These are phyloP conservation scores for Furnarius figulus DNA, from an alignment of 2,113 vertebrate genomes.

Conservation along the genomic window DNA sequence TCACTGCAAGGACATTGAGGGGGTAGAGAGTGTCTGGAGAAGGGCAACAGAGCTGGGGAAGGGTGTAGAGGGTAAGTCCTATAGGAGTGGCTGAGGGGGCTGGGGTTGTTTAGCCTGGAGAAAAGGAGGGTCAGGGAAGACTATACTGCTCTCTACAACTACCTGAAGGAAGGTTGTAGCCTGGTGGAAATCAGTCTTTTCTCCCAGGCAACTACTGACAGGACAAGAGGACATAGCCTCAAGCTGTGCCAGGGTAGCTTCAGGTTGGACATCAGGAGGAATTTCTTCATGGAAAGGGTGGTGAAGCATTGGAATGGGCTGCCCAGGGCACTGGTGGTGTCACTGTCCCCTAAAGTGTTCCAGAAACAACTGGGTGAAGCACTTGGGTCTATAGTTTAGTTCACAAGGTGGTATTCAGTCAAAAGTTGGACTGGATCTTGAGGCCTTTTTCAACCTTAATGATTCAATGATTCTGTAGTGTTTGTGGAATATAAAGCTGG, in stretches of 20 bases:
- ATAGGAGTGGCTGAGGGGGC: not conserved
- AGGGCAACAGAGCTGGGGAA: not conserved
- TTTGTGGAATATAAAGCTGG: not conserved
- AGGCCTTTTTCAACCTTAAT: not conserved
- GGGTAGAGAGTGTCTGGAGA: not conserved
- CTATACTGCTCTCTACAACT: not conserved
- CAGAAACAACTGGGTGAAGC: not conserved
- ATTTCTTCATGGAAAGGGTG: not conserved
- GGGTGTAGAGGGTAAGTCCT: not conserved
- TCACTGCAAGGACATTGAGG: not conserved
- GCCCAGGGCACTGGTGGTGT: not conserved
- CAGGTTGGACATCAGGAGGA: not conserved
- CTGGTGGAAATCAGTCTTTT: not conserved
- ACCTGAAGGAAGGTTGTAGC: not conserved
- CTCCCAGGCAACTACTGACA: not conserved
- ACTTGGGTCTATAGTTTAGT: not conserved
- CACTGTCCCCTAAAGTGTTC: not conserved
- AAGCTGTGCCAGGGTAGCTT: not conserved
- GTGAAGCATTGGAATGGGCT: not conserved
- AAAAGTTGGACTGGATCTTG: not conserved
- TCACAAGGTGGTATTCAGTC: not conserved
- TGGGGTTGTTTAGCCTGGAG: not conserved
- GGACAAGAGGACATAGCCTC: not conserved
- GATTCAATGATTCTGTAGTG: not conserved
- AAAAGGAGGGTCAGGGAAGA: not conserved